Evolutionary conservation across 2,113 vertebrate genomes (phyloP), one percentile per base, ranked within the genome.

Genomic region (Perca fluviatilis): DNA sequence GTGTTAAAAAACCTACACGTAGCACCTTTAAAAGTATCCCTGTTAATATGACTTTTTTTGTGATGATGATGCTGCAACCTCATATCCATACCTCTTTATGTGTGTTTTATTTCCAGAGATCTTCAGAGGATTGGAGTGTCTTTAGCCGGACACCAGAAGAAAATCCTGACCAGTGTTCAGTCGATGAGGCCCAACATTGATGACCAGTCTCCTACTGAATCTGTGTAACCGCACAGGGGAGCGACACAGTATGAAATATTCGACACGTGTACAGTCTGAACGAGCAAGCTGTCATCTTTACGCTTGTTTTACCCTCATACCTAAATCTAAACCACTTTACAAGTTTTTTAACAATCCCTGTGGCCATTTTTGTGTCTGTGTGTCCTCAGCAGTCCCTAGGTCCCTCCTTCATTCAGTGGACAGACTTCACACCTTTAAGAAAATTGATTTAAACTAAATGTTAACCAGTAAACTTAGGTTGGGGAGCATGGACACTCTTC

Each of bases 111-210:
- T 3, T 15, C 14, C 94, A 99, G 98, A 93, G 98, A 99, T 82
- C 96, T 99, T 70, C 95, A 97, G 91, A 97, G 96, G 96, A 97
- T 99, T 86, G 98, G 98, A 0, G 96, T 99, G 81, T 97, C 96
- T 77, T 93, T 99, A 78, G 98, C 97, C 13, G 98, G 98, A 88
- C 98, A 99, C 93, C 98, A 99, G 95, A 99, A 99, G 96, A 99
- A 99, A 93, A 98, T 99, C 86, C 95, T 99, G 88, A 99, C 97
- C 95, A 99, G 98, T 11, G 96, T 99, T n/a, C 97, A 99, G 92
- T 96, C 96, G 3, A 98, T 99, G 97, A 96, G 96, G 90, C 95
- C 95, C 86, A 96, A 97, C 90, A 94, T 94, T 83, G 97, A 96
- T 88, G 98, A 96, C 91, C 97, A 99, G 91, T 97, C 97, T 71